Evolutionary conservation across 2,113 vertebrate genomes (phyloP).

Genomic region (Dendrocopos noguchii): DNA sequence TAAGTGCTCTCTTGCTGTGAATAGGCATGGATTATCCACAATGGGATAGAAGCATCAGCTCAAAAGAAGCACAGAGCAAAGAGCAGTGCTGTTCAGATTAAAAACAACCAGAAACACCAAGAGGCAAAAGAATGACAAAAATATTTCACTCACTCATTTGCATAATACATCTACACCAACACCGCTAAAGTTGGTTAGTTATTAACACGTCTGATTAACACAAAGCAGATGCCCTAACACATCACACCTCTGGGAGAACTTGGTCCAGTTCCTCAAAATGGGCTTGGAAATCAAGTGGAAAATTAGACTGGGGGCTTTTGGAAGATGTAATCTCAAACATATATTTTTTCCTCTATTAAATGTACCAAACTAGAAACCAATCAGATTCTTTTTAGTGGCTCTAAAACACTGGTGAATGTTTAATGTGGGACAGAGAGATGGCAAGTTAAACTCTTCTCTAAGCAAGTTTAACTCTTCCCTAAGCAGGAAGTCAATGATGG

Average conservation of each 20-base stretch:
- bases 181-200: neutral
- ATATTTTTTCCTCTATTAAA: too few species aligned
- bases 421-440: too few species aligned
- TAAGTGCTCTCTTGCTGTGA: conserved; percentile 28
- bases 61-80: neutral
- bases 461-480: too few species aligned
- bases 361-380: too few species aligned
- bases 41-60: neutral
- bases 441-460: too few species aligned
- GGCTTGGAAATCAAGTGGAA: too few species aligned
- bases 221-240: neutral
- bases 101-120: neutral
- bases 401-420: too few species aligned
- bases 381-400: too few species aligned
- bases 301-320: too few species aligned
- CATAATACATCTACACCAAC: neutral
- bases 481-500: too few species aligned
- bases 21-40: conserved; percentile 26
- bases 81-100: neutral
- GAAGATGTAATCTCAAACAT: too few species aligned
- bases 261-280: neutral
- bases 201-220: neutral
- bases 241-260: neutral
- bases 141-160: neutral
- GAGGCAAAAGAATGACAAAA: neutral